Evolutionary conservation across 2,888 invertebrate genomes (phyloP).

Genomic region (Xanthorhoe designata): DNA sequence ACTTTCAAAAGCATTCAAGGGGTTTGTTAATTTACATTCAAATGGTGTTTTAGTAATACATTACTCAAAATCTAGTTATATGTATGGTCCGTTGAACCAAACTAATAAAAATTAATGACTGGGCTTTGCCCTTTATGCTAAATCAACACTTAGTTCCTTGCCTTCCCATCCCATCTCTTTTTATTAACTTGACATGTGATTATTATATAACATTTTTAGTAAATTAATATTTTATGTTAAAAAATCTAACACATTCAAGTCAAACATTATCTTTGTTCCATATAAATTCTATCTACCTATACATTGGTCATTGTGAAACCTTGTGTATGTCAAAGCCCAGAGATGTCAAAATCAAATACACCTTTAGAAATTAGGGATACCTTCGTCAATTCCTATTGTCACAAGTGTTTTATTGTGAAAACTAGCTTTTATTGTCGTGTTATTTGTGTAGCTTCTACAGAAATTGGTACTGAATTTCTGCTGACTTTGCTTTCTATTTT

Average conservation of each 20-base stretch:
- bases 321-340: neutral
- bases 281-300: no score
- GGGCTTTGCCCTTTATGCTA: no score
- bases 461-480: constrained; percentile 4
- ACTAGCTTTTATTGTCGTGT: constrained; percentile 12
- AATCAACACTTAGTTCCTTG: no score
- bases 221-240: no score
- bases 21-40: no score
- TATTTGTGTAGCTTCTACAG: neutral
- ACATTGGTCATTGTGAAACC: constrained; percentile 8
- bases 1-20: neutral
- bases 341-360: constrained; percentile 24
- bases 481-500: neutral
- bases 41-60: no score
- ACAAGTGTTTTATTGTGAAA: constrained; percentile 9
- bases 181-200: no score
- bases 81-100: no score
- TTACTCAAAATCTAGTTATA: no score
- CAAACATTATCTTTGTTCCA: constrained; percentile 7
- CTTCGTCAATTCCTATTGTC: constrained; percentile 26
- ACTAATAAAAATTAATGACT: no score
- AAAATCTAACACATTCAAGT: neutral
- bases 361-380: constrained; percentile 25
- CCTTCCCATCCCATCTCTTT: no score
- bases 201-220: no score